Evolutionary conservation across 2,797 vertebrate species (phyloP).

Genomic region (Sebastes oblongus): DNA sequence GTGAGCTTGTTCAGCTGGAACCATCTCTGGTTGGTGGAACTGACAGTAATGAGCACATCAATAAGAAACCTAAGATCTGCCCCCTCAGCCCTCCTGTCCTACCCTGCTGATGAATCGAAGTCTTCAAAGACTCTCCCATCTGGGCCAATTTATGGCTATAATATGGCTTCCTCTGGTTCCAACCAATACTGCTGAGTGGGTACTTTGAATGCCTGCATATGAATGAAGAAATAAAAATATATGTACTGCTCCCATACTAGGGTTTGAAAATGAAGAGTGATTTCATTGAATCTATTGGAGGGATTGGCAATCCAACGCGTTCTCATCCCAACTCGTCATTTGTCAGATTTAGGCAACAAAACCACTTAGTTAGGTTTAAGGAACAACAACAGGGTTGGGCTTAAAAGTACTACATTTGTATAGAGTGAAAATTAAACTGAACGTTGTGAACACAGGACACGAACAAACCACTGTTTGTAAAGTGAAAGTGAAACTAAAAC

Average conservation of each 20-base stretch:
- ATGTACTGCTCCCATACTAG: background rate
- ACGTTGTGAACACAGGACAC: background rate
- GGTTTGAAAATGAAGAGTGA: conserved; percentile 12
- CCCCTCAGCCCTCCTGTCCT: conserved; percentile 62
- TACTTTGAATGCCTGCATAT: conserved; percentile 36
- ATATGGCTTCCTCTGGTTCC: conserved; percentile 43
- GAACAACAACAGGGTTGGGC: background rate
- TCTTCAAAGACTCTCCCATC: conserved; percentile 47
- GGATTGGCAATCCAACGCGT: background rate
- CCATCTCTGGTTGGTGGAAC: conserved; percentile 16
- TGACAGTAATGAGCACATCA: conserved; percentile 72
- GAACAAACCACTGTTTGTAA: background rate
- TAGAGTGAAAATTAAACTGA: background rate
- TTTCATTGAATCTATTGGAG: conserved; percentile 1
- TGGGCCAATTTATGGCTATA: conserved; percentile 56
- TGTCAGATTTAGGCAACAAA: background rate
- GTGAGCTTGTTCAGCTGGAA: conserved; percentile 36
- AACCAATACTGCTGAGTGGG: conserved; percentile 47
- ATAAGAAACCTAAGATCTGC: conserved; percentile 57
- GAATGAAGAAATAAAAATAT: conserved; percentile 46
- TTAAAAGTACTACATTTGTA: background rate
- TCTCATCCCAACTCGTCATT: background rate
- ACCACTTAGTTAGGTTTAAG: background rate
- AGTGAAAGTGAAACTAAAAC: background rate
- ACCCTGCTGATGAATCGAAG: conserved; percentile 53